Evolutionary conservation across 2,888 invertebrate species (phyloP), one percentile per base, ranked within the genome.

Genomic region (Mesorhabditis spiculigera): DNA sequence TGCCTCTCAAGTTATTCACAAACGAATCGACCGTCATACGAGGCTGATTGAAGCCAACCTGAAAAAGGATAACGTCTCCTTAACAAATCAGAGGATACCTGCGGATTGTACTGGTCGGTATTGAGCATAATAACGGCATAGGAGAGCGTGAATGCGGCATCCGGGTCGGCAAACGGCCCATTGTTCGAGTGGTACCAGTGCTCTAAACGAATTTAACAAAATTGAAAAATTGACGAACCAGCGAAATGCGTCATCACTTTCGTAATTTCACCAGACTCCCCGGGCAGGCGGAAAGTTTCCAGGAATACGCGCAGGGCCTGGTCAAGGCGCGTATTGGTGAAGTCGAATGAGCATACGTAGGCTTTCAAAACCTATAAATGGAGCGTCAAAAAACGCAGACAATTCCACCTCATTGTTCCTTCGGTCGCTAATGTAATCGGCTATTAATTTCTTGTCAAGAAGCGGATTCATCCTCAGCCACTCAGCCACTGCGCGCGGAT

Each of bases 51-150:
- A 82, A 69, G n/a, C 75, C 73, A 5, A 73, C 82, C 75, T 78
- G 65, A 44, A 72, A 28, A 50, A n/a, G n/a, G 8, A 10, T 42
- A 58, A 43, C 5, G 44, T 8, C 8, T 50, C 8, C 8, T n/a
- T n/a, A 50, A 10, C 8, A 50, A 50, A 50, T 13, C 5, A 4
- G 28, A 69, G 45, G 71, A 64, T 44, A 79, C 84, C 70, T 83
- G 81, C 16, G 93, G 91, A 89, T 98, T 99, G 87, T 99, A 98
- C 86, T 98, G 98, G 89, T 99, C 98, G 84, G 95, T 95, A 87
- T 99, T 99, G 72, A 99, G 89, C 96, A 99, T 97, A 75, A 99
- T 97, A n/a, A 97, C 92, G 6, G 96, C 96, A 87, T 98, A 99
- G 2, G 96, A 93, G 69, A 99, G 89, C 0, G 95, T 94, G 87